These are phyloP conservation scores for Phalacrocorax aristotelis DNA, from an alignment of 2,113 vertebrate species.

Conservation along the genomic window DNA sequence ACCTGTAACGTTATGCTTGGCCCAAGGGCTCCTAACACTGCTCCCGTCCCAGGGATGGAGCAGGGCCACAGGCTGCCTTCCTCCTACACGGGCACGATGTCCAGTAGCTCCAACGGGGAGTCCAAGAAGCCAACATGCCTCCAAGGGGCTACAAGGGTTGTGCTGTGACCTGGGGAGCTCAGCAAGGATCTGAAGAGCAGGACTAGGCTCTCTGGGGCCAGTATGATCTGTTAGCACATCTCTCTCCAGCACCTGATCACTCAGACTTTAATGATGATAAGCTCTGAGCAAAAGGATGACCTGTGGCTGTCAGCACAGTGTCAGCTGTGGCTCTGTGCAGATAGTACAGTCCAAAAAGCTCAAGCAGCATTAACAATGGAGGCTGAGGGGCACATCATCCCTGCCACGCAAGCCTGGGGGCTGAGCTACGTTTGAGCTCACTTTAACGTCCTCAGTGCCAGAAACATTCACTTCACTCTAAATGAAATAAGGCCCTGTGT, in stretches of 20 bases:
- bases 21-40: neutral
- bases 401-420: neutral
- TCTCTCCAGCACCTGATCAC: neutral
- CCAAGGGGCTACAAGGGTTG: neutral
- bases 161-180: neutral
- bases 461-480: neutral
- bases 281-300: neutral
- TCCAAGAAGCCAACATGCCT: neutral
- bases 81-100: accelerated
- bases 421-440: neutral
- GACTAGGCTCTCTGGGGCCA: neutral
- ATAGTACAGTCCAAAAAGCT: accelerated
- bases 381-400: neutral
- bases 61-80: neutral
- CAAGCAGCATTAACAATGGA: neutral
- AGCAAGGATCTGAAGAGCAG: neutral
- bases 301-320: neutral
- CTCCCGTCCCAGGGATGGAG: neutral
- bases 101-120: neutral
- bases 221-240: neutral
- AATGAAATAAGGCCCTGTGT: neutral
- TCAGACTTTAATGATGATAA: neutral
- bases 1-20: neutral
- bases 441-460: neutral
- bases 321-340: neutral